Conservation (phyloP, 1,140 invertebrate genomes). For the Lanistes nyassanus region DNA sequence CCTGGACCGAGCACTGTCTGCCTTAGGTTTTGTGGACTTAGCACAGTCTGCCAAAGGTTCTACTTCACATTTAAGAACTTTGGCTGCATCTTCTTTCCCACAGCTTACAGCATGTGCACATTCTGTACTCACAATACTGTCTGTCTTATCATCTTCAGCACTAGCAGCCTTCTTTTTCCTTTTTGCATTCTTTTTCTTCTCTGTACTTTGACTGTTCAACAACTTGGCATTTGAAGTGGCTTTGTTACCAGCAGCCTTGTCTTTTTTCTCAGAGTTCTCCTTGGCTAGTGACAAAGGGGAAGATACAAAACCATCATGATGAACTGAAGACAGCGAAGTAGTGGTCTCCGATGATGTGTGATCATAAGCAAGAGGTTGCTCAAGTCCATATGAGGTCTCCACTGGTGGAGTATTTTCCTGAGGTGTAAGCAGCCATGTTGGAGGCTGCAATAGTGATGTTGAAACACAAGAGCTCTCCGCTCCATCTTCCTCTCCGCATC, state of each 20-base stretch:
- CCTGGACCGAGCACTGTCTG: not conserved
- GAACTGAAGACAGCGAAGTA: no score
- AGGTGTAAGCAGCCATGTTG: constrained; percentile 23
- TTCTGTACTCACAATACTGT: not conserved
- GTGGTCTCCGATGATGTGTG: no score
- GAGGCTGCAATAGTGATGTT: constrained; percentile 22
- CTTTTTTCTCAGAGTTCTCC: no score
- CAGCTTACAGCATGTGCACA: not conserved
- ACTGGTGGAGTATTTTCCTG: constrained; percentile 13
- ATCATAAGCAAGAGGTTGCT: no score
- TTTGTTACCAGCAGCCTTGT: no score
- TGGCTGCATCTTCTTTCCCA: not conserved
- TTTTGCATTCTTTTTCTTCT: constrained; percentile 18
- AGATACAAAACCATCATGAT: no score
- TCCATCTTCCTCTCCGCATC: not conserved
- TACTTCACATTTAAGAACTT: not conserved
- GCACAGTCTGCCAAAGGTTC: not conserved
- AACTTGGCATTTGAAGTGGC: no score
- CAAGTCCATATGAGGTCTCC: not conserved
- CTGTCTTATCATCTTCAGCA: not conserved
- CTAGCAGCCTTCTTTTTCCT: not conserved
- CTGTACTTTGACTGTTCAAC: not conserved
- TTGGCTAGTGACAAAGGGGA: no score
- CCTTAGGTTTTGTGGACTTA: not conserved
- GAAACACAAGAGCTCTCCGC: constrained; percentile 10